Conservation (phyloP, 2,888 invertebrate genomes). For the Exephanes ischioxanthus region DNA sequence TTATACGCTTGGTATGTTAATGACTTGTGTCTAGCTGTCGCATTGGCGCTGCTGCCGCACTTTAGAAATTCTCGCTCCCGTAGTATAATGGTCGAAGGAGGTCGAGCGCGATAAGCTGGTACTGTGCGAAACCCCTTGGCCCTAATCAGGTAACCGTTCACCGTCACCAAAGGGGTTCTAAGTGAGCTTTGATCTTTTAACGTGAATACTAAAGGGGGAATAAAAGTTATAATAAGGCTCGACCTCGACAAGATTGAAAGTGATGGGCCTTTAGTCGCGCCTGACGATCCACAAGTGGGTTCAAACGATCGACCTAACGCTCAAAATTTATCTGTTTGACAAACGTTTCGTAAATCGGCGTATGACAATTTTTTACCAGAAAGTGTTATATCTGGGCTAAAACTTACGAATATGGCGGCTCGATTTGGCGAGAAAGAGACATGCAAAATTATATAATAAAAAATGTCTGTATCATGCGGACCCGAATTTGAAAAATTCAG, state of each 20-base stretch:
- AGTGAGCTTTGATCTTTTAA: constrained; percentile 4
- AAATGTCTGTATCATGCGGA: too few species aligned
- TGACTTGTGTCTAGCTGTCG: constrained; percentile 51
- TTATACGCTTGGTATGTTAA: constrained; percentile 52
- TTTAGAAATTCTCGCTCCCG: constrained; percentile 28
- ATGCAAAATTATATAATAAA: too few species aligned
- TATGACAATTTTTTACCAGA: too few species aligned
- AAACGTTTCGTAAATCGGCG: too few species aligned
- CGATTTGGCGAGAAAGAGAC: too few species aligned
- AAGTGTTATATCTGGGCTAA: too few species aligned
- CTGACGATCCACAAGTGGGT: neutral
- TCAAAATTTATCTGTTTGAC: neutral
- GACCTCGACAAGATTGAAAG: neutral
- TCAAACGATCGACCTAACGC: neutral
- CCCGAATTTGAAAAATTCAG: too few species aligned
- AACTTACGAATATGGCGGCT: too few species aligned
- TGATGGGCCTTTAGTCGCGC: neutral
- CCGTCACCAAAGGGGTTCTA: neutral
- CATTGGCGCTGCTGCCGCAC: constrained; percentile 5
- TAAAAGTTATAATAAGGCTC: neutral
- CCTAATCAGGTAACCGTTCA: neutral
- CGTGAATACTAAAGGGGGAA: neutral
- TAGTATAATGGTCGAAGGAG: constrained; percentile 30
- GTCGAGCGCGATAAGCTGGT: constrained; percentile 29
- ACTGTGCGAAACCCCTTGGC: neutral